These are phyloP conservation scores for Butorides virescens DNA, from an alignment of 2,113 vertebrate genomes.

Conservation along the genomic window DNA sequence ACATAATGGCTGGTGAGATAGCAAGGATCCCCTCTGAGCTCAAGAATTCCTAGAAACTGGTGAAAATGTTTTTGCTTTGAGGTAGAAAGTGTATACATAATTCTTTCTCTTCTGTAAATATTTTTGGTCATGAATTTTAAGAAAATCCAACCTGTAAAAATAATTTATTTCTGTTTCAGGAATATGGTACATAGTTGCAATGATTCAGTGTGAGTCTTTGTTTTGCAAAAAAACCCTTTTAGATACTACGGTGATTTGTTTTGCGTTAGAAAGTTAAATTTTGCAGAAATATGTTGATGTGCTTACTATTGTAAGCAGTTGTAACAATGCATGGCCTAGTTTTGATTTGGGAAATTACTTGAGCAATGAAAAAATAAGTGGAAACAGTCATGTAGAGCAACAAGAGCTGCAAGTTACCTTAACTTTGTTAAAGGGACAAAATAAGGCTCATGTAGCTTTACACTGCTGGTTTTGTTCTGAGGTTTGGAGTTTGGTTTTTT, in stretches of 20 bases:
- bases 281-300: neutral
- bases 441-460: neutral
- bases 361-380: neutral
- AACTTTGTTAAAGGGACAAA: neutral
- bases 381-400: neutral
- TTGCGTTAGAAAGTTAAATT: neutral
- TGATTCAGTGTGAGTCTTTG: neutral
- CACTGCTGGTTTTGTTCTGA: neutral
- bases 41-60: neutral
- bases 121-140: neutral
- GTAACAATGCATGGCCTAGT: neutral
- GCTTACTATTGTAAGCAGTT: neutral
- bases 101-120: neutral
- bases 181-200: neutral
- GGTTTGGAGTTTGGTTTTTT: neutral
- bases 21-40: neutral
- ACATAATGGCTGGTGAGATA: neutral
- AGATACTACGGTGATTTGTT: neutral
- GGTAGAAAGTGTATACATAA: neutral
- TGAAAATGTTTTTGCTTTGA: neutral
- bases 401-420: neutral
- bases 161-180: neutral
- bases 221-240: neutral
- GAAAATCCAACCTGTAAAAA: neutral
- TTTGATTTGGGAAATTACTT: neutral